Evolutionary conservation across 1,140 invertebrate species (phyloP).

Genomic region (Drosophila cardini): DNA sequence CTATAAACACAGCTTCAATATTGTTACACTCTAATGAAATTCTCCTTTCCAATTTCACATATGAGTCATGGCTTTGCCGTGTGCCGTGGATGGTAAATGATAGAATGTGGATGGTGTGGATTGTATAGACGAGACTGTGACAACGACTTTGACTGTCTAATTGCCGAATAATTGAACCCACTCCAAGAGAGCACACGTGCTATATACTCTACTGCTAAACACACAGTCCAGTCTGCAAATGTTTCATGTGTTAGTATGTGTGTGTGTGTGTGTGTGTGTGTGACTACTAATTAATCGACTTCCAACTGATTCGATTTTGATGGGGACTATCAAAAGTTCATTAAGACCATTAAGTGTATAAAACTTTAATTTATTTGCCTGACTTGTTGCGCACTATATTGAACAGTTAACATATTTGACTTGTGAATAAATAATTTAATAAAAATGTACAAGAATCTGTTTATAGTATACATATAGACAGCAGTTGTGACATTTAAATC

Average conservation of each 20-base stretch:
- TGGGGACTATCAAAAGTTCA: constrained; percentile 78
- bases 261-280: constrained; percentile 18
- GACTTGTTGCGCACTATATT: constrained; percentile 8
- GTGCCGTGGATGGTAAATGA: constrained; percentile 19
- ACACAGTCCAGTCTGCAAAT: constrained; percentile 26
- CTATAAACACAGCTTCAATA: constrained; percentile 14
- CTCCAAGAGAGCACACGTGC: constrained; percentile 64
- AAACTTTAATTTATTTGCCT: constrained; percentile 67
- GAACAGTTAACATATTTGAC: constrained; percentile 59
- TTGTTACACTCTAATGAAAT: constrained; percentile 13
- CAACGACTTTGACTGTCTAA: constrained; percentile 55
- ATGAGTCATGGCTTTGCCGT: constrained; percentile 42
- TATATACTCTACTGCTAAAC: constrained; percentile 40
- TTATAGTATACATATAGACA: neutral
- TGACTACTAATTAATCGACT: constrained; percentile 76
- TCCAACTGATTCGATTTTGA: constrained; percentile 81
- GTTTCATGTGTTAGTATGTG: neutral
- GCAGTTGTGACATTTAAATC: neutral
- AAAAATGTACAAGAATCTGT: constrained; percentile 1
- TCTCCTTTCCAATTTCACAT: constrained; percentile 13
- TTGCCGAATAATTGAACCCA: constrained; percentile 75
- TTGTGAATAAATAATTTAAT: constrained; percentile 21
- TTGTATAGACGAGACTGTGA: constrained; percentile 14
- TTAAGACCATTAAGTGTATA: constrained; percentile 69
- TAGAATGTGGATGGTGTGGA: constrained; percentile 4